Conservation (phyloP, 2,113 vertebrate species). For the Scolopax mira region DNA sequence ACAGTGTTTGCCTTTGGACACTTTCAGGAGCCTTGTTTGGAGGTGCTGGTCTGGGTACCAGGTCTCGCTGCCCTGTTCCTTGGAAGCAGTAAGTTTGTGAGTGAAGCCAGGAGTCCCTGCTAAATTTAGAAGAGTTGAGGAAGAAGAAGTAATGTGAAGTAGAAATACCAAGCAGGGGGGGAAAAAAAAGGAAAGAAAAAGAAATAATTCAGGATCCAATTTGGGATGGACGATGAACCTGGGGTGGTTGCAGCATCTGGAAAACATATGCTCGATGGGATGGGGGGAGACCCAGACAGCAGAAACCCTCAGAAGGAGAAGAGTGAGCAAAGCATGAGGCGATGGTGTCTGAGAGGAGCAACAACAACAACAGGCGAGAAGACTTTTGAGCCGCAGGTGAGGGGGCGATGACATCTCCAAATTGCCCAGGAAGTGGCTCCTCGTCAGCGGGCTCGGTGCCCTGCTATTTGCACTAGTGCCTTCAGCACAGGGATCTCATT, state of each 20-base stretch:
- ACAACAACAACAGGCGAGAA: neutral
- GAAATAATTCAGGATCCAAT: neutral
- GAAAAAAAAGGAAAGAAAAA: neutral
- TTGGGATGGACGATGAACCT: neutral
- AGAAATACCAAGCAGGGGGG: neutral
- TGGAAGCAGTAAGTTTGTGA: neutral
- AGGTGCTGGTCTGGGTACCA: neutral
- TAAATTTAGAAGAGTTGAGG: neutral
- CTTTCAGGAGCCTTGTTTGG: neutral
- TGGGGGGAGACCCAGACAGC: neutral
- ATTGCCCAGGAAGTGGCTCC: conserved; percentile 3
- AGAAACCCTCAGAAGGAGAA: neutral
- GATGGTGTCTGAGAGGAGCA: neutral
- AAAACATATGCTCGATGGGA: neutral
- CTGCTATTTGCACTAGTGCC: conserved; percentile 12
- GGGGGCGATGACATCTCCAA: neutral
- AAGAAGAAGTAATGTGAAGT: neutral
- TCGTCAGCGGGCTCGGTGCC: neutral
- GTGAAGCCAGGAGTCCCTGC: neutral
- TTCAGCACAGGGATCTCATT: conserved; percentile 60
- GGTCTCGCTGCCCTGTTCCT: neutral
- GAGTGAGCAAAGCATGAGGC: neutral
- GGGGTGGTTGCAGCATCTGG: neutral
- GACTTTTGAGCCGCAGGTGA: neutral
- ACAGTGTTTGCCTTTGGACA: neutral